Conservation (phyloP, 2,888 invertebrate genomes). For the Ceraclea dissimilis region DNA sequence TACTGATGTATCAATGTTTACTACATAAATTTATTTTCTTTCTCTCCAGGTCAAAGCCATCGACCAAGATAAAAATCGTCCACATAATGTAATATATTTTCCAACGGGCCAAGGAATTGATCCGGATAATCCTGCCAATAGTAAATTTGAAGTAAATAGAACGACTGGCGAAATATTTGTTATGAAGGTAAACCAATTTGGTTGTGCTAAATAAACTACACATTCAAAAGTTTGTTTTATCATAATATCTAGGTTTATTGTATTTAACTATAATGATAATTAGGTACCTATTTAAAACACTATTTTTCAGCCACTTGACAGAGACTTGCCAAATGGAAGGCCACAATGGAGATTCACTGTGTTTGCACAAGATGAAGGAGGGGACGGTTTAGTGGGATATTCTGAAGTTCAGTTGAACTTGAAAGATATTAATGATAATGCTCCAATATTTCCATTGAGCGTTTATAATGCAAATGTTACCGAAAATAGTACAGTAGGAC, state of each 20-base stretch:
- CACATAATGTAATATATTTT: slow-evolving; percentile 92
- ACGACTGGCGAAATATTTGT: slow-evolving; percentile 94
- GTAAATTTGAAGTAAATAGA: slow-evolving; percentile 93
- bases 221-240: too few species aligned
- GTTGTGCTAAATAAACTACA: too few species aligned
- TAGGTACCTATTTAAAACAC: too few species aligned
- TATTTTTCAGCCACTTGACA: slow-evolving; percentile 37
- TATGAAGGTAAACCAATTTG: slow-evolving; percentile 79
- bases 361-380: slow-evolving; percentile 26
- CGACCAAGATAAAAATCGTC: slow-evolving; percentile 91
- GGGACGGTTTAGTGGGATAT: slow-evolving; percentile 26
- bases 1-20: too few species aligned
- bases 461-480: slow-evolving; percentile 43
- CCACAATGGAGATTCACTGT: slow-evolving; percentile 45
- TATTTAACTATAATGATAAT: too few species aligned
- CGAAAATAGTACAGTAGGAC: slow-evolving; percentile 47
- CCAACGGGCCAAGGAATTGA: slow-evolving; percentile 94
- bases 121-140: slow-evolving; percentile 88
- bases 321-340: slow-evolving; percentile 50
- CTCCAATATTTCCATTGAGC: slow-evolving; percentile 44
- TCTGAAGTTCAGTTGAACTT: slow-evolving; percentile 44
- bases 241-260: too few species aligned
- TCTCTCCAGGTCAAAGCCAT: slow-evolving; percentile 79
- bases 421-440: slow-evolving; percentile 50
- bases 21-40: neutral